Percentiles rank a stretch among this genome's conserved stretches.
Evolutionary conservation across 35 echinoderm and acorn worm species (phyloP).

Genomic region (Apostichopus californicus): DNA sequence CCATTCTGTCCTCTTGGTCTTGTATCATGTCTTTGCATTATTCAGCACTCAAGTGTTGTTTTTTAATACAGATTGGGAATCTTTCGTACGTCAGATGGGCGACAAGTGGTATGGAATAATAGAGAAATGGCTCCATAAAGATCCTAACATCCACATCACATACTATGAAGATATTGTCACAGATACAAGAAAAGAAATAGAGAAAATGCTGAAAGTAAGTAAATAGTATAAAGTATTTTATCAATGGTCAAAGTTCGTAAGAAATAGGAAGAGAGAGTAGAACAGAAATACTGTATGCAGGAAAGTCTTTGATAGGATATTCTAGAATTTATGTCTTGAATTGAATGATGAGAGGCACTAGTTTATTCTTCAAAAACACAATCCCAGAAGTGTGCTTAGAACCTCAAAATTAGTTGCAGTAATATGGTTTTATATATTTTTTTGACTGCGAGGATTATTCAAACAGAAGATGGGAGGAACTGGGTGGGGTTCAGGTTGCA

Average conservation of each 20-base stretch:
- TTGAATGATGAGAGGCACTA: too few species aligned
- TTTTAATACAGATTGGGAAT: neutral
- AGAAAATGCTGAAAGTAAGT: constrained; percentile 46
- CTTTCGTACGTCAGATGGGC: constrained; percentile 14
- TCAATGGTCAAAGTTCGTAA: neutral
- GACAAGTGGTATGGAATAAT: constrained; percentile 45
- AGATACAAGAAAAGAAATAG: constrained; percentile 35
- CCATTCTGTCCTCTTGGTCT: neutral
- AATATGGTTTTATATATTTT: too few species aligned
- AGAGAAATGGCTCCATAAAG: constrained; percentile 36
- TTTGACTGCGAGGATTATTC: too few species aligned
- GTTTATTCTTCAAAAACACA: too few species aligned
- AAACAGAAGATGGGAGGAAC: too few species aligned
- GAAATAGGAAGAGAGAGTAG: neutral
- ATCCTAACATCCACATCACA: constrained; percentile 30
- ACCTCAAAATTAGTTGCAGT: too few species aligned
- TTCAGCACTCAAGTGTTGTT: neutral
- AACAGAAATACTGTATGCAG: too few species aligned
- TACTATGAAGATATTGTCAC: constrained; percentile 41
- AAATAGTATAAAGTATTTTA: neutral
- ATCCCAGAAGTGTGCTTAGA: too few species aligned
- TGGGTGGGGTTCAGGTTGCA: too few species aligned
- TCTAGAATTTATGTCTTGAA: too few species aligned
- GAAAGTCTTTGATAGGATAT: too few species aligned
- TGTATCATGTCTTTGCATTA: neutral